These are phyloP conservation scores for Glandiceps talaboti DNA, from an alignment of 53 echinoderm and acorn worm genomes.

Conservation along the genomic window DNA sequence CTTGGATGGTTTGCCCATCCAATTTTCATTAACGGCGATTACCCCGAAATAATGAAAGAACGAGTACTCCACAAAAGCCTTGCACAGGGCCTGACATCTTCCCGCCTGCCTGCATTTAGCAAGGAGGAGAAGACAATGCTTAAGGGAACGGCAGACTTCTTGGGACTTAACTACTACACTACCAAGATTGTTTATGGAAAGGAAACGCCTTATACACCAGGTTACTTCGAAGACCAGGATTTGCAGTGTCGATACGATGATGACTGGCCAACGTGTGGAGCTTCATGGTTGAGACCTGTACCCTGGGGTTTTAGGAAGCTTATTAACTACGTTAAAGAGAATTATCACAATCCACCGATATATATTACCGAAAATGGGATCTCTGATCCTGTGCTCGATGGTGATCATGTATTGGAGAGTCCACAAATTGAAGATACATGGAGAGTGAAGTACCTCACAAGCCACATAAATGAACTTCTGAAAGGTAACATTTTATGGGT, in stretches of 20 bases:
- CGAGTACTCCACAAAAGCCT: not conserved
- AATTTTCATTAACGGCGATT: conserved; percentile 57
- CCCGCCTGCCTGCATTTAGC: not conserved
- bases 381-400: not conserved
- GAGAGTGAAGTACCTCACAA: not conserved
- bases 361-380: not conserved
- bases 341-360: not conserved
- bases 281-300: not conserved
- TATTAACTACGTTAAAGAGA: not conserved
- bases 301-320: not conserved
- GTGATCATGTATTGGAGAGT: not conserved
- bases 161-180: not conserved
- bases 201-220: not conserved
- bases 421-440: not conserved
- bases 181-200: not conserved
- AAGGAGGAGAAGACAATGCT: not conserved
- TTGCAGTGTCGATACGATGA: not conserved
- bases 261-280: not conserved
- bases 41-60: conserved; percentile 25
- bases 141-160: not conserved
- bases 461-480: not conserved
- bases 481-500: too few species aligned
- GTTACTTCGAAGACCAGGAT: not conserved
- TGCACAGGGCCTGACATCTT: not conserved
- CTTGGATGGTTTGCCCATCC: conserved; percentile 66